Conservation (phyloP, 2,888 invertebrate species). For the Aricia artaxerxes region DNA sequence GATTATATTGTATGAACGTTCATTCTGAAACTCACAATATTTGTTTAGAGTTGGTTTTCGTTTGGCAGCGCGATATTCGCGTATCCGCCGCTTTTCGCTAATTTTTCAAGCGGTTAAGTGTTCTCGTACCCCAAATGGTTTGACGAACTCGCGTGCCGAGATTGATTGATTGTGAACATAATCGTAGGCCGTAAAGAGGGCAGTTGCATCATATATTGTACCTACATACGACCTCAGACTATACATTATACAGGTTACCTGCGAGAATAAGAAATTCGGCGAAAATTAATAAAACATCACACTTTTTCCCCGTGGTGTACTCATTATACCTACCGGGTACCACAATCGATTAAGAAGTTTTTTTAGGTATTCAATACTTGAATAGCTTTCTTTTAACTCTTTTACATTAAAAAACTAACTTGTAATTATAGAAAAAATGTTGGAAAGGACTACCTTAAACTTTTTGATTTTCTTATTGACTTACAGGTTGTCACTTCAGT, state of each 20-base stretch:
- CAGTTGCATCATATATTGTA: neutral
- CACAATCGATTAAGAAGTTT: too few relatives aligned
- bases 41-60: conserved; percentile 36
- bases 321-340: too few relatives aligned
- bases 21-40: conserved; percentile 36
- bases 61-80: neutral
- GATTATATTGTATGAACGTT: conserved; percentile 38
- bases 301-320: too few relatives aligned
- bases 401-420: too few relatives aligned
- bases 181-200: neutral
- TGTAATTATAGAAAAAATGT: too few relatives aligned
- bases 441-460: too few relatives aligned
- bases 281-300: too few relatives aligned
- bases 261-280: neutral
- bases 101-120: conserved; percentile 52
- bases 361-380: too few relatives aligned
- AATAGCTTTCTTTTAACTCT: too few relatives aligned
- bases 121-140: conserved; percentile 38
- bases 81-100: conserved; percentile 55
- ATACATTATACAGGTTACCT: neutral
- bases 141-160: conserved; percentile 37
- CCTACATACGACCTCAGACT: neutral
- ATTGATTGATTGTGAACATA: conserved; percentile 28
- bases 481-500: neutral
- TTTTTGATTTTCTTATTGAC: neutral